phyloP scores from a whole-genome alignment of 2,113 vertebrate genomes.

The Phainopepla nitens region DNA sequence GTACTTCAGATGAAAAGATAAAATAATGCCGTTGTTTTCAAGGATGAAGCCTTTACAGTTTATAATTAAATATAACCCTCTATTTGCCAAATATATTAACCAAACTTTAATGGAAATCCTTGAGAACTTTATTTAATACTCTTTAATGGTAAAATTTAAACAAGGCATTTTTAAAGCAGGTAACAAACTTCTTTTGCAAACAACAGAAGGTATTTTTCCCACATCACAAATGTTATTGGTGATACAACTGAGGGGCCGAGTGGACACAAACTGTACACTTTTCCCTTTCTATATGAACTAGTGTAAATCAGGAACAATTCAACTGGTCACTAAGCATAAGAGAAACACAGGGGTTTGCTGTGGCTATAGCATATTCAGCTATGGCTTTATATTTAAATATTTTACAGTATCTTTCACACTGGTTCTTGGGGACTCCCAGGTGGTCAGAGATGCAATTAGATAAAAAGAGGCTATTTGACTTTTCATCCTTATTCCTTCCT shows the following conservation, averaged over 20 bases:
- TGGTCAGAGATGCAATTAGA: neutral
- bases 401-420: neutral
- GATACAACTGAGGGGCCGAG: neutral
- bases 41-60: neutral
- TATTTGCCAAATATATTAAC: neutral
- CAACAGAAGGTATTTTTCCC: neutral
- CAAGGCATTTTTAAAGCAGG: neutral
- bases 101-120: neutral
- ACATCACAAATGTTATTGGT: neutral
- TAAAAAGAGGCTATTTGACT: neutral
- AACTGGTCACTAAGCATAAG: neutral
- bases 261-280: accelerated
- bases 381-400: neutral
- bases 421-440: neutral
- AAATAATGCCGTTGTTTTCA: neutral
- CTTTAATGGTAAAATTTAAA: neutral
- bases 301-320: neutral
- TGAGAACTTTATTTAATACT: neutral
- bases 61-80: neutral
- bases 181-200: neutral
- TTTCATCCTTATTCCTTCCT: neutral
- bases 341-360: neutral
- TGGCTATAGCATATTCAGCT: neutral
- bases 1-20: neutral
- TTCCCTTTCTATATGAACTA: neutral